Percentiles rank a stretch among this genome's conserved stretches.
These are phyloP conservation scores for Caenorhabditis afra DNA, from an alignment of 2,888 invertebrate genomes.

Conservation along the genomic window DNA sequence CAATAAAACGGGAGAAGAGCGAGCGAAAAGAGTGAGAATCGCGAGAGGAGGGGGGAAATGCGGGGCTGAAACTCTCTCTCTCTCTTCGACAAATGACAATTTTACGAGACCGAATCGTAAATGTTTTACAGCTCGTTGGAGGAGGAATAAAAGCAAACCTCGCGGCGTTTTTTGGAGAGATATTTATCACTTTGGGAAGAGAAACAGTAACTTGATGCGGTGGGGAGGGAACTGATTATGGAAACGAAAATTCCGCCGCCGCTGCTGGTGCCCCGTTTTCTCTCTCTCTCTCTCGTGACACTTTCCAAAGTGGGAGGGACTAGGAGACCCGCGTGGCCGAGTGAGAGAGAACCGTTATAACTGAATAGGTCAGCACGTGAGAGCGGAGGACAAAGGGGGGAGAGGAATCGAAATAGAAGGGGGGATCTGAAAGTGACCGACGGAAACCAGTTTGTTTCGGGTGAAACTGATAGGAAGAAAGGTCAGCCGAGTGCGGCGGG, in stretches of 20 bases:
- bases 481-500: conserved; percentile 15
- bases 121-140: conserved; percentile 29
- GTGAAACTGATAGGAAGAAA: conserved; percentile 6
- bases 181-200: conserved; percentile 9
- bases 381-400: not conserved
- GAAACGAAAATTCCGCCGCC: too few relatives aligned
- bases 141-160: conserved; percentile 15
- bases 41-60: not conserved
- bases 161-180: conserved; percentile 4
- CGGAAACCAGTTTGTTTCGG: conserved; percentile 6
- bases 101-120: conserved; percentile 46
- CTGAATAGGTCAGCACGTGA: too few relatives aligned
- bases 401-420: not conserved
- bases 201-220: not conserved
- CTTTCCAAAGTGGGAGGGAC: too few relatives aligned
- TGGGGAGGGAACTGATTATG: not conserved
- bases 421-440: conserved; percentile 3
- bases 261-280: too few relatives aligned
- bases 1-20: conserved; percentile 13
- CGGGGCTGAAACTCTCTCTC: conserved; percentile 39
- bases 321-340: too few relatives aligned
- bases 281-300: too few relatives aligned
- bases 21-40: conserved; percentile 7
- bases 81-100: conserved; percentile 34
- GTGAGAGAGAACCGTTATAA: too few relatives aligned